Evolutionary conservation across 1,140 invertebrate genomes (phyloP).

Genomic region (Phenacoccus solenopsis): DNA sequence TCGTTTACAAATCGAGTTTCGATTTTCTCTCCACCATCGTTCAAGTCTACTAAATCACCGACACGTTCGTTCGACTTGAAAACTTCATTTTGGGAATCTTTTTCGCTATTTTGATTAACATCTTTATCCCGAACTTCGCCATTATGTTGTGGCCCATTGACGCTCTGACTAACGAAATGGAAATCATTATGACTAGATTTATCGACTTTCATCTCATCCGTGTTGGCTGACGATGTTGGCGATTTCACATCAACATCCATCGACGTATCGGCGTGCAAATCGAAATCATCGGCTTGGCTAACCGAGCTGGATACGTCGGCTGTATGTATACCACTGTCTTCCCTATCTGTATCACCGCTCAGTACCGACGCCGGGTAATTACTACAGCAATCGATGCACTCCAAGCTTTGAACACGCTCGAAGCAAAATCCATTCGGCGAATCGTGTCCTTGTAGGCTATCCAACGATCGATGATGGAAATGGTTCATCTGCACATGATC

Average conservation of each 20-base stretch:
- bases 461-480: constrained; percentile 43
- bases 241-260: not conserved
- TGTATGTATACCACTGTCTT: constrained; percentile 70
- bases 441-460: constrained; percentile 43
- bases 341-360: constrained; percentile 33
- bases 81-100: not conserved
- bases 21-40: too few species aligned
- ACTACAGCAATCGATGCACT: constrained; percentile 33
- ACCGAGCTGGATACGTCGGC: constrained; percentile 62
- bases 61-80: too few species aligned
- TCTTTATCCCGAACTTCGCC: not conserved
- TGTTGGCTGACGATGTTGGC: not conserved
- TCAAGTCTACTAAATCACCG: too few species aligned
- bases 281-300: constrained; percentile 50
- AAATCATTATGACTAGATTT: not conserved
- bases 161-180: not conserved
- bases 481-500: constrained; percentile 21
- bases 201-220: not conserved
- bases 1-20: too few species aligned
- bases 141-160: too few species aligned
- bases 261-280: constrained; percentile 21
- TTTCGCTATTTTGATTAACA: not conserved
- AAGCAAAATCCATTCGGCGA: not conserved
- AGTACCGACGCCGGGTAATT: constrained; percentile 39
- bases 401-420: constrained; percentile 50